Conservation (phyloP, 2,113 vertebrate species). For the Oreocharis arfaki region DNA sequence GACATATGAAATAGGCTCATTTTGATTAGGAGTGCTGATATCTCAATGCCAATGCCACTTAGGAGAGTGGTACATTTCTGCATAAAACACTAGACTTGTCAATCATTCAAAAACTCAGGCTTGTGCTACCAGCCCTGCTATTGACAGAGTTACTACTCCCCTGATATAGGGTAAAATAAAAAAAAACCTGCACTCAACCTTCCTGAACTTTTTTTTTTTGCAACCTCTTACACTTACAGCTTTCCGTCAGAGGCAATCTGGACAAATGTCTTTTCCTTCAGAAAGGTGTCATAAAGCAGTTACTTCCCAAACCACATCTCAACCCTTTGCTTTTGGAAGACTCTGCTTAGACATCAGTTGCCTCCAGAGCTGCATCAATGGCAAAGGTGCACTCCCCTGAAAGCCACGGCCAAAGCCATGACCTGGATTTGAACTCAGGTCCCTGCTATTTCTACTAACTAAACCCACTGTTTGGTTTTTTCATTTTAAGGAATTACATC, state of each 20-base stretch:
- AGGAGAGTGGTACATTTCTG: not conserved
- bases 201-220: not conserved
- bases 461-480: not conserved
- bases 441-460: not conserved
- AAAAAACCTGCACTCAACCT: not conserved
- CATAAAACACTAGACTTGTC: not conserved
- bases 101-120: not conserved
- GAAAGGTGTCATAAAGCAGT: not conserved
- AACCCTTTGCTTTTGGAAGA: not conserved
- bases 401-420: not conserved
- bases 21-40: not conserved
- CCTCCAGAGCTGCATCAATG: not conserved
- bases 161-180: not conserved
- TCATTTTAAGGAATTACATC: not conserved
- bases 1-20: not conserved
- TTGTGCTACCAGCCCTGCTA: not conserved
- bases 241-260: not conserved
- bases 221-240: not conserved
- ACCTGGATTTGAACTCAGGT: not conserved
- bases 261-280: not conserved
- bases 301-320: not conserved
- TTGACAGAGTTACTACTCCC: not conserved
- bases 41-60: not conserved
- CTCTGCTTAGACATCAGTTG: not conserved
- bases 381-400: not conserved